A percentile compares a stretch with the other conserved stretches of the same genome.
Conservation (phyloP, 2,113 vertebrate genomes). For the Microcebus lehilahytsara region DNA sequence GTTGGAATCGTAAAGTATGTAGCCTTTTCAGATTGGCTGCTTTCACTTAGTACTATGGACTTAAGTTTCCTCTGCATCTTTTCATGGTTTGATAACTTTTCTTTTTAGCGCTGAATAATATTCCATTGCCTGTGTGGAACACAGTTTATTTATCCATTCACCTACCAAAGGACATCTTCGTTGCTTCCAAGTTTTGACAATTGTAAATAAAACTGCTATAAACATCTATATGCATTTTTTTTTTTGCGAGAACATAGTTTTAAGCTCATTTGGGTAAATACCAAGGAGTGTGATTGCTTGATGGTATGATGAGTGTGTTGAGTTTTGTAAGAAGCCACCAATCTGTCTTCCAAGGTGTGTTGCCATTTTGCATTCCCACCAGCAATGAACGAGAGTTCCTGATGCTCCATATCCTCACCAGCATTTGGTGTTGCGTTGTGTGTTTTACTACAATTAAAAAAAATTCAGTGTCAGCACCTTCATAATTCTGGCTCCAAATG, state of each 20-base stretch:
- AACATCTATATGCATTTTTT: neutral
- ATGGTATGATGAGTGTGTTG: neutral
- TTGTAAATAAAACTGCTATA: neutral
- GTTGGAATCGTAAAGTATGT: neutral
- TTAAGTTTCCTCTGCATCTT: neutral
- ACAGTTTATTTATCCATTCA: neutral
- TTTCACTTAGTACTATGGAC: neutral
- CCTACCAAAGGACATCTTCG: neutral
- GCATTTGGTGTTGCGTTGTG: neutral
- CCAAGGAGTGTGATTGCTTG: neutral
- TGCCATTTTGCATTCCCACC: neutral
- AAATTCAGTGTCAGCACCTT: neutral
- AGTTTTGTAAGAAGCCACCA: neutral
- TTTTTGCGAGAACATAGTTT: neutral
- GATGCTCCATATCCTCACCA: neutral
- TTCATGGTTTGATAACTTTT: neutral
- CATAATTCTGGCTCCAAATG: neutral
- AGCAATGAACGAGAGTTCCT: neutral
- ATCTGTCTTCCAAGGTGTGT: neutral
- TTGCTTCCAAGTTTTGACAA: neutral
- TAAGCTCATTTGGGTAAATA: neutral
- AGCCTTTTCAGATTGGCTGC: neutral
- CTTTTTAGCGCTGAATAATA: neutral
- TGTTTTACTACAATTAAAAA: neutral
- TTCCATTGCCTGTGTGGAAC: neutral